Conservation (phyloP, 2,888 invertebrate genomes). For the Argyresthia goedartella region DNA sequence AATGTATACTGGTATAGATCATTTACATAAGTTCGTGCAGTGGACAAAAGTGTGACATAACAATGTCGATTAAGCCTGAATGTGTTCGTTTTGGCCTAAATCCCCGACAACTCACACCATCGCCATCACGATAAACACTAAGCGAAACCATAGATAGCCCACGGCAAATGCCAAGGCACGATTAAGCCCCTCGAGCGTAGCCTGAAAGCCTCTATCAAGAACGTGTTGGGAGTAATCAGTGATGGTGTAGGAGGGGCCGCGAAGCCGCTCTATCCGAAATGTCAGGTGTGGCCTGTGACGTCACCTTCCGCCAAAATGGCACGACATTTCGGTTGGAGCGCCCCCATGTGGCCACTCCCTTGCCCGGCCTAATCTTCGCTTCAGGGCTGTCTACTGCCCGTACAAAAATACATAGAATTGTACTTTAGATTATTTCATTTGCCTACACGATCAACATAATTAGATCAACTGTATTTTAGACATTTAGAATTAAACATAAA, state of each 20-base stretch:
- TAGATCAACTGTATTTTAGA: too few species aligned
- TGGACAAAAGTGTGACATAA: too few species aligned
- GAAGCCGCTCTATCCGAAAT: conserved; percentile 35
- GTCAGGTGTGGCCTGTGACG: conserved; percentile 65
- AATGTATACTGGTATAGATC: too few species aligned
- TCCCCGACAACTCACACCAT: too few species aligned
- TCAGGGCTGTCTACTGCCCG: background rate
- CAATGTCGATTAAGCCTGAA: too few species aligned
- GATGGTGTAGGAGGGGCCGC: conserved; percentile 57
- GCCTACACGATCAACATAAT: too few species aligned
- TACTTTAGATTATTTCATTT: too few species aligned
- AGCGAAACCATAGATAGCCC: too few species aligned
- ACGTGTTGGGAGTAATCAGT: conserved; percentile 35
- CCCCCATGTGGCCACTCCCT: conserved; percentile 40
- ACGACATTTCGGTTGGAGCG: conserved; percentile 55
- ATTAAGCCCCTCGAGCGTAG: conserved; percentile 32
- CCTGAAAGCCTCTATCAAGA: conserved; percentile 35
- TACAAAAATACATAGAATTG: too few species aligned
- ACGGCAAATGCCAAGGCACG: conserved; percentile 51
- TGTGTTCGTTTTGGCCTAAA: too few species aligned
- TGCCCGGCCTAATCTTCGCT: conserved; percentile 17
- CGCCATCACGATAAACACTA: too few species aligned
- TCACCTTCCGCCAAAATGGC: conserved; percentile 55
- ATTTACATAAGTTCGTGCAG: too few species aligned
- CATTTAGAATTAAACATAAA: background rate